Evolutionary conservation across 2,888 invertebrate genomes (phyloP), one percentile per base, ranked within the genome.

Genomic region (Lycocerus yunnanus): DNA sequence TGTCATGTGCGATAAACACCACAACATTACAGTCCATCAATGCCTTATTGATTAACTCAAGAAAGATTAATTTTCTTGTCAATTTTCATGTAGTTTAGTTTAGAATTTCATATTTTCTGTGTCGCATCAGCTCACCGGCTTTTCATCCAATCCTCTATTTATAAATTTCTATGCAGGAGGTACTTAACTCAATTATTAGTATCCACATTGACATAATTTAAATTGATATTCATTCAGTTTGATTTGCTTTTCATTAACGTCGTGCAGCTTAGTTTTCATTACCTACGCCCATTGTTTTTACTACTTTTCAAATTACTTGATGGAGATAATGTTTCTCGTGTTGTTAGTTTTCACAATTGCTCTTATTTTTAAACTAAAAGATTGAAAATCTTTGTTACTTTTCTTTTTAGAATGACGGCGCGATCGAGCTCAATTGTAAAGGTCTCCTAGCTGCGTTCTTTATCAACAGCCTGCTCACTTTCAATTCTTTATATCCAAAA

Each of bases 1-100:
- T 71, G 74, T 74, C 68, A 66, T 74, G 71, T 61, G 61, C 73
- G 69, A 73, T 70, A 73, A 74, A 74, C 70, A 74, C 58, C 71
- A 71, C 70, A 71, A 71, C 71, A 74, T 70, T 74, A 68, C 74
- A 71, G 66, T 70, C 69, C 69, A 69, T 69, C 73, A 69, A 66
- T 73, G 69, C 59, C 66, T 69, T 73, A 73, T 73, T 69, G 73
- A 74, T 74, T 74, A 66, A 68, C 63, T 63, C 20, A 58, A 58
- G 58, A 71, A 66, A 24, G 58, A 70, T 70, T 70, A 71, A 71
- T 66, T 71, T 71, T 66, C 71, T 58, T 58, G 16, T 71, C 58
- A 66, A 43, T 43, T 43, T 43, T 43, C 43, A 43, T 43, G 43
- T 43, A 43, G 43, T 43, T 43, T 43, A 43, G 43, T 43, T 43